Percentiles rank a stretch among this genome's conserved stretches.
Evolutionary conservation across 2,888 invertebrate genomes (phyloP).

Genomic region (Heliconius cydno): DNA sequence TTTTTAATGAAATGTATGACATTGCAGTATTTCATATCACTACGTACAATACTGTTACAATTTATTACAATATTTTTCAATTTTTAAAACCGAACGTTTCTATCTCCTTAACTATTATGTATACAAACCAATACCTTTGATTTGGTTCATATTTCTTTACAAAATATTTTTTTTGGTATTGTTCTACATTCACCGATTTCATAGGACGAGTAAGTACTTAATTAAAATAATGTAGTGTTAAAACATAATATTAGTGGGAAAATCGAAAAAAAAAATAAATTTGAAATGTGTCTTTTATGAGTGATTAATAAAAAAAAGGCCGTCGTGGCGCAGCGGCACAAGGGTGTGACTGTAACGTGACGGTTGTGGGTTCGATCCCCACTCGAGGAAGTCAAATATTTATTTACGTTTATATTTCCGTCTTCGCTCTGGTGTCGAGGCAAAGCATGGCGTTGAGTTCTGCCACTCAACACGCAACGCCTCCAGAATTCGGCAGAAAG

Average conservation of each 20-base stretch:
- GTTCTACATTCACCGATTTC: neutral
- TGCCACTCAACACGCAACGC: no score
- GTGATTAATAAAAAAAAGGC: no score
- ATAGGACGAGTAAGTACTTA: neutral
- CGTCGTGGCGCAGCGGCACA: no score
- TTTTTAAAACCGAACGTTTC: constrained; percentile 1
- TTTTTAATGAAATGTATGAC: constrained; percentile 21
- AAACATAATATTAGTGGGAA: neutral
- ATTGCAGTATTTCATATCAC: neutral
- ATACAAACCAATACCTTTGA: neutral
- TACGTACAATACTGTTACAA: constrained; percentile 22
- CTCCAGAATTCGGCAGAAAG: no score
- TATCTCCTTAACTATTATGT: constrained; percentile 13
- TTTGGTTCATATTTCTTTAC: neutral
- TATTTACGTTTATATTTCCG: no score
- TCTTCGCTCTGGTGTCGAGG: no score
- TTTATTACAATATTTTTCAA: neutral
- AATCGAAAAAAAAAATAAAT: neutral
- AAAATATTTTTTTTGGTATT: neutral
- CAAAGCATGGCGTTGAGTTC: no score
- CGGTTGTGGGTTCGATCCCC: no score
- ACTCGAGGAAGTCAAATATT: no score
- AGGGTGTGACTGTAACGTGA: no score
- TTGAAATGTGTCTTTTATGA: neutral
- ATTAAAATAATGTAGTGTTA: neutral